phyloP scores from a whole-genome alignment of 2,888 invertebrate species.

The Antheraea assamensis region DNA sequence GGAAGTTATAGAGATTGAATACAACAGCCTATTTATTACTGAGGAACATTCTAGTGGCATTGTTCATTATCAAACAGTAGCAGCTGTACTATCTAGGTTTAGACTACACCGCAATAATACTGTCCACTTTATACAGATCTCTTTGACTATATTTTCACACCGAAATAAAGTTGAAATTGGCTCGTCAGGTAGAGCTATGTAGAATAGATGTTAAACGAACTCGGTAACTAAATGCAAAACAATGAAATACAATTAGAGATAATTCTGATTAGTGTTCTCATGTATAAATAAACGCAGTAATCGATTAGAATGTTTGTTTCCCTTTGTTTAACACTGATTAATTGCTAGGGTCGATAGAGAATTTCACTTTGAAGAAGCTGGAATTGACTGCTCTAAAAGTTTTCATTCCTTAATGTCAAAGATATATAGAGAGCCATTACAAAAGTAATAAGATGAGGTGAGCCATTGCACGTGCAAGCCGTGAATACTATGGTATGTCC shows the following conservation, averaged over 20 bases:
- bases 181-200: not conserved
- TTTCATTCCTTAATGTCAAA: not conserved
- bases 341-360: not conserved
- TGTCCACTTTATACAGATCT: not conserved
- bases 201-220: not conserved
- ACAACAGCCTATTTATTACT: not conserved
- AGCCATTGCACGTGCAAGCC: too few species aligned
- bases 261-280: slow-evolving; percentile 15
- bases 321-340: not conserved
- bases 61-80: slow-evolving; percentile 21
- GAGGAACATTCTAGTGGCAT: slow-evolving; percentile 20
- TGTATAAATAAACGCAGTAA: slow-evolving; percentile 8
- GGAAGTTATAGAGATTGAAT: slow-evolving; percentile 9
- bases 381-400: not conserved
- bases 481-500: too few species aligned
- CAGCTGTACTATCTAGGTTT: slow-evolving; percentile 19
- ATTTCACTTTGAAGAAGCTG: not conserved
- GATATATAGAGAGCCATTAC: too few species aligned
- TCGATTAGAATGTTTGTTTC: not conserved
- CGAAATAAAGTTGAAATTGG: slow-evolving; percentile 12
- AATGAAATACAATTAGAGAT: slow-evolving; percentile 19
- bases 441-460: not conserved
- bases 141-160: not conserved
- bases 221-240: slow-evolving; percentile 19
- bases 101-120: slow-evolving; percentile 18